Percentiles rank a stretch among this genome's conserved stretches.
These are phyloP conservation scores for Takifugu bimaculatus DNA, from an alignment of 2,113 vertebrate species.

Conservation along the genomic window DNA sequence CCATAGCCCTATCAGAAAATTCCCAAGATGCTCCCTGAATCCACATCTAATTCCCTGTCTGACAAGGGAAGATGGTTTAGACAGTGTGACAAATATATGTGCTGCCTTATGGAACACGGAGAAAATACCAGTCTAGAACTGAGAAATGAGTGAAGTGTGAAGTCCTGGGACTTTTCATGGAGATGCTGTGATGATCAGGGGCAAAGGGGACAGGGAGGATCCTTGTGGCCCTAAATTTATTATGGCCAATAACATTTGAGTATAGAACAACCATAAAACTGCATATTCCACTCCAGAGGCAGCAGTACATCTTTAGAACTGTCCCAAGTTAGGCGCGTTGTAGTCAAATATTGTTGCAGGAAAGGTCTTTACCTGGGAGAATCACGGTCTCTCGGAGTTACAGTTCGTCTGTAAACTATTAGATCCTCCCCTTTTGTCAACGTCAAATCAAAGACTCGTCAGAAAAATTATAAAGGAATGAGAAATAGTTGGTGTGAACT, in stretches of 20 bases:
- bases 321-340: too few relatives aligned
- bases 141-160: neutral
- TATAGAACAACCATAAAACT: too few relatives aligned
- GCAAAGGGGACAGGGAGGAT: neutral
- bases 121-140: neutral
- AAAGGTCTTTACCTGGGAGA: neutral
- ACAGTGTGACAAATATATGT: neutral
- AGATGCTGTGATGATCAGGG: neutral
- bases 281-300: neutral
- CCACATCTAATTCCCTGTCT: slow-evolving; percentile 4
- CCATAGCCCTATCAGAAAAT: neutral
- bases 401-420: slow-evolving; percentile 17
- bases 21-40: slow-evolving; percentile 15
- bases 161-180: neutral
- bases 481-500: neutral
- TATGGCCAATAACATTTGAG: too few relatives aligned
- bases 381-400: slow-evolving; percentile 1
- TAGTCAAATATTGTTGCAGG: too few relatives aligned
- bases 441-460: slow-evolving; percentile 34
- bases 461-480: slow-evolving; percentile 52
- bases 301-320: too few relatives aligned
- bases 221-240: neutral
- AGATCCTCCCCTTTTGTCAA: slow-evolving; percentile 55
- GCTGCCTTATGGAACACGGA: neutral
- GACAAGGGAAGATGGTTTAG: neutral